Evolutionary conservation across 1,140 invertebrate genomes (phyloP).

Genomic region (Ladona fulva): DNA sequence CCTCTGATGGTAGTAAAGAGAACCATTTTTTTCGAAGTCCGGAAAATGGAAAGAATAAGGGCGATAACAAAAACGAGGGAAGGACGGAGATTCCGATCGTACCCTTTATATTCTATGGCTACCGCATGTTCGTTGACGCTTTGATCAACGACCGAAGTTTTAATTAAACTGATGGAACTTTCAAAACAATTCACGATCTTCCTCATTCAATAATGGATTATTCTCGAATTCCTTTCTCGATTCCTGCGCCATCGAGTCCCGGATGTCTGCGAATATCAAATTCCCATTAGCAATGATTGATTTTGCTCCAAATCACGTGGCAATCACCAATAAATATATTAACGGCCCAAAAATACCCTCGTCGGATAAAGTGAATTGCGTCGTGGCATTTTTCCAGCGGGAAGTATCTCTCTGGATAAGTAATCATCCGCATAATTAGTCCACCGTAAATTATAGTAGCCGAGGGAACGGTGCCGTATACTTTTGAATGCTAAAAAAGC

Average conservation of each 20-base stretch:
- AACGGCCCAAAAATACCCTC: neutral
- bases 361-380: neutral
- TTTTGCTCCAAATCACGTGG: neutral
- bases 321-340: neutral
- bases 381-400: no score
- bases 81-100: neutral
- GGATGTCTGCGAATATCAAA: neutral
- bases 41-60: neutral
- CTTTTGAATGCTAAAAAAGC: no score
- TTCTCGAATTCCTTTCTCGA: neutral
- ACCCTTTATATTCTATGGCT: neutral
- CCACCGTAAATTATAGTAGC: neutral
- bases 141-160: conserved; percentile 9
- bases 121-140: conserved; percentile 7
- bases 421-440: neutral
- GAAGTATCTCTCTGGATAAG: neutral
- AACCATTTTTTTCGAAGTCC: no score
- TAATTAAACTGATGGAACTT: conserved; percentile 7
- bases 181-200: neutral
- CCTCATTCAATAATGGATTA: neutral
- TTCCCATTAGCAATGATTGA: conserved; percentile 9
- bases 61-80: neutral
- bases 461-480: no score
- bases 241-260: neutral
- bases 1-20: no score